Conservation (phyloP, 2,888 invertebrate species). For the Chrysotoxum bicinctum region DNA sequence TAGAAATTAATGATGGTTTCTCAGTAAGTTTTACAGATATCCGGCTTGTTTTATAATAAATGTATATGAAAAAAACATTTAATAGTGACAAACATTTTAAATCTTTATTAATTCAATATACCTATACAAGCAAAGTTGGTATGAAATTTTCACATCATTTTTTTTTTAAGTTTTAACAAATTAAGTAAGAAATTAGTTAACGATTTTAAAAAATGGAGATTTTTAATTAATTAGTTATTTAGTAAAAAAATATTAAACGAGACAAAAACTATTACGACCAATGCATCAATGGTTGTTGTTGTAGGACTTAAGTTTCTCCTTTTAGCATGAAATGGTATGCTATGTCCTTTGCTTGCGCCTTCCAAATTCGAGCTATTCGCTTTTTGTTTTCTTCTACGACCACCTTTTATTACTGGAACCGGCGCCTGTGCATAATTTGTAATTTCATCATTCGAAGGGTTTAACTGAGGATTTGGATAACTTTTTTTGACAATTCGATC, state of each 20-base stretch:
- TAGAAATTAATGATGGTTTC: too few species aligned
- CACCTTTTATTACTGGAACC: background rate
- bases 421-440: background rate
- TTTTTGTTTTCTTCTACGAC: background rate
- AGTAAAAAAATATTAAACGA: background rate
- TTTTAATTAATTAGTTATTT: background rate
- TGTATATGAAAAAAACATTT: too few species aligned
- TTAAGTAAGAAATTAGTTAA: background rate
- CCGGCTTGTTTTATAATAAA: too few species aligned
- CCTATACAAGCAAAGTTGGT: background rate
- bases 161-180: background rate
- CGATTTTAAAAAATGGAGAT: background rate
- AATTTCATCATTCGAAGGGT: background rate
- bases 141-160: background rate
- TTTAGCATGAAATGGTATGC: constrained; percentile 46
- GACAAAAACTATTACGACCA: background rate
- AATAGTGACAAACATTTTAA: too few species aligned
- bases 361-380: background rate
- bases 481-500: constrained; percentile 84
- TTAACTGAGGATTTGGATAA: too few species aligned
- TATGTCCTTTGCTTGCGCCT: background rate
- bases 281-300: background rate
- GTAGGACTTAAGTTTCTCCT: constrained; percentile 17
- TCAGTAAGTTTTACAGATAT: too few species aligned
- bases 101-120: too few species aligned